These are phyloP conservation scores for Chaenogobius annularis DNA, from an alignment of 2,113 vertebrate genomes.

Conservation along the genomic window DNA sequence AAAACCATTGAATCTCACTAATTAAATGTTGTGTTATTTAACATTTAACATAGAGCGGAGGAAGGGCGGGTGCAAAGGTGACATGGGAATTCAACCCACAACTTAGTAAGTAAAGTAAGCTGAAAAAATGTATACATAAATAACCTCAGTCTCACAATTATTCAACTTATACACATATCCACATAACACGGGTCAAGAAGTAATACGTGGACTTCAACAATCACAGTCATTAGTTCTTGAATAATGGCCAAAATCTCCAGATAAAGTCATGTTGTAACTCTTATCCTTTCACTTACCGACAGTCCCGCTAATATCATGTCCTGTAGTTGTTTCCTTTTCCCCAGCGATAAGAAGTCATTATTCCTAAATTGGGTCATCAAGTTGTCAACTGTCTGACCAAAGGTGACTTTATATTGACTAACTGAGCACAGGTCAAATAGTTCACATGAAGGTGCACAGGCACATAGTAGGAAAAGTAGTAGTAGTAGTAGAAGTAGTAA, in stretches of 20 bases:
- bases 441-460: too few relatives aligned
- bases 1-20: too few relatives aligned
- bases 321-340: conserved; percentile 37
- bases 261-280: conserved; percentile 32
- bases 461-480: too few relatives aligned
- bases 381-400: conserved; percentile 37
- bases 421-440: conserved; percentile 17
- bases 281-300: conserved; percentile 36
- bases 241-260: conserved; percentile 34
- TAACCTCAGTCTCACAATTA: too few relatives aligned
- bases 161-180: not conserved
- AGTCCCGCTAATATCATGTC: conserved; percentile 32
- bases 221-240: conserved; percentile 44
- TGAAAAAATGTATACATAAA: too few relatives aligned
- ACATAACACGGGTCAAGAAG: too few relatives aligned
- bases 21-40: too few relatives aligned
- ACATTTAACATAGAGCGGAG: too few relatives aligned
- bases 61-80: too few relatives aligned
- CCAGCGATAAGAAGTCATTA: conserved; percentile 47
- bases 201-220: conserved; percentile 26
- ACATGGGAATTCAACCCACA: too few relatives aligned
- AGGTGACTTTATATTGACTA: conserved; percentile 41
- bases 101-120: too few relatives aligned
- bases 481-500: too few relatives aligned
- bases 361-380: conserved; percentile 41